Base-by-base conservation (phyloP, 2,888 invertebrate genomes). In the Chloroclysta siterata region DNA sequence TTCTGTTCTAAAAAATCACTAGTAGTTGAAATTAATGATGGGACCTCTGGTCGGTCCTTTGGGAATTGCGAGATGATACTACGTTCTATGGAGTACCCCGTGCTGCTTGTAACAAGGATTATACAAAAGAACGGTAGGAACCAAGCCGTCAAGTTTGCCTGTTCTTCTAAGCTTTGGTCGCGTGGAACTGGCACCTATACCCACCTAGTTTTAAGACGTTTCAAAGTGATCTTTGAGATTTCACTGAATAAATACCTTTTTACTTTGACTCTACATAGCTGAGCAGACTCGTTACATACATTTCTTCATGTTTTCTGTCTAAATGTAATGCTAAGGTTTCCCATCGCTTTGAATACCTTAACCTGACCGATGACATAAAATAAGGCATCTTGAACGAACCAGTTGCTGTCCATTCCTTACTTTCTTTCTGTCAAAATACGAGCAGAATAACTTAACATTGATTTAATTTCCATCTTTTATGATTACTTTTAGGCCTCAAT, bases 361-460 rank as follows among this genome's bases (percentile, higher is more conserved):
- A 3, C 14, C 13, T 50, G 29, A 15, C 14, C 15, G 14, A 46
- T 46, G 17, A 11, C 17, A 44, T 44, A 46, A 17, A 8, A 14
- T 48, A 13, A 28, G 14, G 33, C 46, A 44, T 15, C 33, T 6
- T 46, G 44, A 54, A 17, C 39, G 11, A 39, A 54, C 33, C 33
- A 54, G 44, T 39, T 47, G 36, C 55, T 47, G 47, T 55, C 46
- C 15, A 46, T 44, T 46, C 17, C 36, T 17, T 55, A 47, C 47
- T 48, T 56, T 56, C 47, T 56, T 47, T 46, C 54, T 46, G 33
- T 46, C 41, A 42, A 56, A 42, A 53, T 17, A 55, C 22, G 36
- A 39, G 39, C 22, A 17, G 36, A 28, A 56, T 36, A 47, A 55
- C 17, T n/a, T n/a, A 51, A 15, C 51, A 17, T 17, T 55, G 15